Base-by-base conservation (phyloP, 2,888 invertebrate genomes). In the Phyllotreta striolata region DNA sequence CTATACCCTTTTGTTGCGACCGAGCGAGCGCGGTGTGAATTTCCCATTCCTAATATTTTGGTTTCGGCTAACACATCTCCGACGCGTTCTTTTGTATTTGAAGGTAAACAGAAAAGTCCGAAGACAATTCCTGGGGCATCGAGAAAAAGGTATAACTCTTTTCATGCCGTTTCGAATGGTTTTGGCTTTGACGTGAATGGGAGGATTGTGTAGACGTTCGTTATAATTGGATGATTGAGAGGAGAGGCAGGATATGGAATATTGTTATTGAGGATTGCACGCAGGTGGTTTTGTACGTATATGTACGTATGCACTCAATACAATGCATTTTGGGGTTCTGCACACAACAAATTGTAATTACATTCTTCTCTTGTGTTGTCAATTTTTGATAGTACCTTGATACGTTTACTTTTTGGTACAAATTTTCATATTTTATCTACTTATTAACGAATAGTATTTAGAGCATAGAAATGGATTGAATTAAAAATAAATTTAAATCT, bases 31-130 rank as follows among this genome's bases (percentile, higher is more conserved):
- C 34, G 64, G 64, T 65, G 64, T 65, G 62, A 65, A 57, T 65
- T 65, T 65, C 62, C 61, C 56, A 52, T 57, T 65, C 64, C 64
- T 47, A 65, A 65, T 65, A 65, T 65, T 65, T 61, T 62, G 62
- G 64, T 65, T 58, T 47, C 35, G 55, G 38, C 57, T 54, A 24
- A 65, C 62, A 65, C 57, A 62, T 62, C 64, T 54, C 64, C 39
- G 41, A 57, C 40, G 49, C 58, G 40, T 56, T 57, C 62, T 58
- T 58, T 65, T 65, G 64, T 65, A 51, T 44, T 24, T 4, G 37
- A 41, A 54, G 40, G 64, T 61, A 65, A 65, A 62, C 61, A 65
- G 52, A 55, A 65, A 40, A 34, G 54, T 37, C 54, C 46, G 61
- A 65, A 65, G 61, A 65, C 64, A 65, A 65, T 65, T 58, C 52